Conservation (phyloP, 2,113 vertebrate species). For the Excalfactoria chinensis region DNA sequence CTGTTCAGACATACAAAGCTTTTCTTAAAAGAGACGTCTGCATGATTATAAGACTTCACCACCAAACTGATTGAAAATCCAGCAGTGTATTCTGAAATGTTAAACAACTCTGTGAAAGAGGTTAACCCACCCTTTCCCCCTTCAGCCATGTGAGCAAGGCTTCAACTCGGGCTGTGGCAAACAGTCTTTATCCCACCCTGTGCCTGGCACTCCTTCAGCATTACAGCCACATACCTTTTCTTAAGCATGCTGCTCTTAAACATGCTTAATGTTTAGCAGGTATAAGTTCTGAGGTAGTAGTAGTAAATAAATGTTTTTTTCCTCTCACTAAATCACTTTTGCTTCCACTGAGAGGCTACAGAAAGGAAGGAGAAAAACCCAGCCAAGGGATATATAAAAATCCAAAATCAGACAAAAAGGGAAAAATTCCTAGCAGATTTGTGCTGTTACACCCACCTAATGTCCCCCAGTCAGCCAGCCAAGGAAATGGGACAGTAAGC, state of each 20-base stretch:
- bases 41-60: conserved; percentile 31
- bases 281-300: conserved; percentile 31
- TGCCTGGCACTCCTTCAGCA: neutral
- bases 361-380: neutral
- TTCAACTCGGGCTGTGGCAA: conserved; percentile 9
- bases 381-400: neutral
- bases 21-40: conserved; percentile 65
- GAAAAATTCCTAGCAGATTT: neutral
- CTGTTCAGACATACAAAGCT: conserved; percentile 72
- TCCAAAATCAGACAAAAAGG: neutral
- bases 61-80: conserved; percentile 72
- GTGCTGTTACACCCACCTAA: neutral
- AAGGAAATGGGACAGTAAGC: neutral
- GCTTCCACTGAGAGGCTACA: neutral
- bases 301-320: conserved; percentile 49
- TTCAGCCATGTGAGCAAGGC: neutral
- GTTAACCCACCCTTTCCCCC: conserved; percentile 11
- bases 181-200: neutral
- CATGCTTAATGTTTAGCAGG: neutral
- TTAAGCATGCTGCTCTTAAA: neutral
- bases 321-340: conserved; percentile 45
- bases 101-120: conserved; percentile 50
- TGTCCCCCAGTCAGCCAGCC: neutral
- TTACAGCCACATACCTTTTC: neutral
- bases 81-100: conserved; percentile 53